Evolutionary conservation across 2,888 invertebrate genomes (phyloP).

Genomic region (Allophyes oxyacanthae): DNA sequence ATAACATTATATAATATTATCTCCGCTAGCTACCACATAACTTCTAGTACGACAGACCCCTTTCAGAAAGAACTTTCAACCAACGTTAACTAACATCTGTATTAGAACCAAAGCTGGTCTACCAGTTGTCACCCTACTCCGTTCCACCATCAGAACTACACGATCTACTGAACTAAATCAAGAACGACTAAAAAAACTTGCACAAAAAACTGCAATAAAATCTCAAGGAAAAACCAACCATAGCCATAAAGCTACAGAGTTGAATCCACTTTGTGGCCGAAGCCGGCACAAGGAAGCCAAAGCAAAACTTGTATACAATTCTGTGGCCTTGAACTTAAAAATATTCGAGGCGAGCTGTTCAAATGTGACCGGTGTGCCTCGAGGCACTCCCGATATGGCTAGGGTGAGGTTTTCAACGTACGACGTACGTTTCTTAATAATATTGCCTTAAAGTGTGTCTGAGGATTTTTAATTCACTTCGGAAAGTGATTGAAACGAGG

Average conservation of each 20-base stretch:
- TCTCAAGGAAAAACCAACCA: slow-evolving; percentile 40
- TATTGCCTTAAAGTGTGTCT: slow-evolving; percentile 54
- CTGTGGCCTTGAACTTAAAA: slow-evolving; percentile 82
- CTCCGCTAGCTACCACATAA: too few species aligned
- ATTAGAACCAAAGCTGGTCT: slow-evolving; percentile 42
- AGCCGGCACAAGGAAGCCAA: slow-evolving; percentile 78
- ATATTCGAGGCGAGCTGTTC: slow-evolving; percentile 72
- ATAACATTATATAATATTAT: too few species aligned
- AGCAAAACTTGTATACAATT: slow-evolving; percentile 75
- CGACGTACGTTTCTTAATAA: slow-evolving; percentile 62
- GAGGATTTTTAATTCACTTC: slow-evolving; percentile 46
- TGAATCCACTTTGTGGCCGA: slow-evolving; percentile 36
- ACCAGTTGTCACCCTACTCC: slow-evolving; percentile 55
- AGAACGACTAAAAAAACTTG: slow-evolving; percentile 53
- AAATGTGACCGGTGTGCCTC: slow-evolving; percentile 62
- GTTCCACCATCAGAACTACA: slow-evolving; percentile 58
- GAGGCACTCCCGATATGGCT: slow-evolving; percentile 70
- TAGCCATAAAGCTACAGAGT: slow-evolving; percentile 32
- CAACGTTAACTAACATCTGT: slow-evolving; percentile 31
- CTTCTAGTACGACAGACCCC: slow-evolving; percentile 19
- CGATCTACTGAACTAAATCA: slow-evolving; percentile 63
- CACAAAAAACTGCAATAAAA: slow-evolving; percentile 53
- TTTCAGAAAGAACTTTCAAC: slow-evolving; percentile 12
- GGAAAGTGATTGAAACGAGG: slow-evolving; percentile 24
- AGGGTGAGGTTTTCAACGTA: slow-evolving; percentile 65